phyloP scores from a whole-genome alignment of 2,797 vertebrate species.

The Varecia variegata region DNA sequence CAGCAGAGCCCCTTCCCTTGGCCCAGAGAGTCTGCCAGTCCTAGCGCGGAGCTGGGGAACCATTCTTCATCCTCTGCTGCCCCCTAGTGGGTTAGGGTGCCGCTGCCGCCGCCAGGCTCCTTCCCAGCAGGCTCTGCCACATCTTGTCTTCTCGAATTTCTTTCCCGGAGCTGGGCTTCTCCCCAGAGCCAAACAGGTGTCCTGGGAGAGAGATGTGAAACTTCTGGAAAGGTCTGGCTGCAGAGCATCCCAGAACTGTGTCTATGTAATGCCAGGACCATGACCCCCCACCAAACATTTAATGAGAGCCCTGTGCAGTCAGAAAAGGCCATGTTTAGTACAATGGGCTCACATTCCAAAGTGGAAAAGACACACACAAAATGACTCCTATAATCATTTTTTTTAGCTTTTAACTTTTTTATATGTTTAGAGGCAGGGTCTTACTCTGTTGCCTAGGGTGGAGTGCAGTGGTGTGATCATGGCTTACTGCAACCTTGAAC shows the following conservation, averaged over 20 bases:
- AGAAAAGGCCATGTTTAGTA: neutral
- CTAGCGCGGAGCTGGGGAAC: neutral
- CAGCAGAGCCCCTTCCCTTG: no score
- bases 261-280: neutral
- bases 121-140: neutral
- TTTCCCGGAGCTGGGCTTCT: neutral
- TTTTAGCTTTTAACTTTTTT: neutral
- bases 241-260: neutral
- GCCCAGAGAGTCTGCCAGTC: rapidly evolving
- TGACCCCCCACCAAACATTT: neutral
- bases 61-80: conserved; percentile 66
- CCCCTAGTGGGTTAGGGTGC: neutral
- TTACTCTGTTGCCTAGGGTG: no score
- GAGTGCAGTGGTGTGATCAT: no score
- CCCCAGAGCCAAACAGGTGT: neutral
- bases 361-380: neutral
- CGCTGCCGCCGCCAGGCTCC: neutral
- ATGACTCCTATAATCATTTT: neutral
- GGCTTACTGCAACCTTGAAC: neutral
- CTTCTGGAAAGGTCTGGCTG: neutral
- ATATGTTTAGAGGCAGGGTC: no score
- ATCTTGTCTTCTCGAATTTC: neutral
- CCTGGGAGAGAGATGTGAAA: neutral
- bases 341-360: neutral
- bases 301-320: neutral